Base-by-base conservation (phyloP, 2,888 invertebrate species). In the Agrochola lychnidis region DNA sequence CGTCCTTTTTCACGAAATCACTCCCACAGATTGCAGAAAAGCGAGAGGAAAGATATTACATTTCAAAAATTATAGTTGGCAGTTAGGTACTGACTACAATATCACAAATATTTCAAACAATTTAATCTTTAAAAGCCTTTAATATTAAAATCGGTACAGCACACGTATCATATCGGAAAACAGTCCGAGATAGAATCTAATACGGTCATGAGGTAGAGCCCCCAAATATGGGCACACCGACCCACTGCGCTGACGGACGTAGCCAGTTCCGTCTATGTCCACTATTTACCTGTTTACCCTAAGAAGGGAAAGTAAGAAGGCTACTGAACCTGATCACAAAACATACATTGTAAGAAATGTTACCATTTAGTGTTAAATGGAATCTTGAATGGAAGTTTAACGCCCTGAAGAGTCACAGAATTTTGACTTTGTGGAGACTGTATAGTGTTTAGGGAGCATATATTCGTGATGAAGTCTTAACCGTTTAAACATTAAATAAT, bases 251-350 rank as follows among this genome's bases (percentile, higher is more conserved):
- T 90, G 92, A 92, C 94, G 94, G 94, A 95, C 93, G 83, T 84
- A 81, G 82, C 88, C n/a, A 94, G 95, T 94, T 96, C 96, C 96
- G 96, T 93, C 93, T 94, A 85, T 87, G 91, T 88, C 90, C 86
- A 90, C 92, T 91, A 92, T 93, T 94, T 94, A 95, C 95, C 92
- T 92, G 93, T 91, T 94, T 94, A 93, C 93, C 93, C 93, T 92
- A 92, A 82, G 82, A 82, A 76, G 77, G 94, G 92, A 92, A 92
- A 93, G 92, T 93, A 94, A 92, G 91, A 92, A 93, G 92, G 92
- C 90, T 91, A 91, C 89, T 91, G 91, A 91, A 91, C 91, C 78
- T 73, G 79, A 86, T 86, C 66, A 83, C 80, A 82, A 84, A 85
- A 89, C 86, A 86, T 86, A 91, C 88, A 87, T 85, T 86, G 87